Percentiles rank a stretch among this genome's conserved stretches.
These are phyloP conservation scores for Gulo gulo DNA, from an alignment of 2,113 vertebrate species.

Conservation along the genomic window DNA sequence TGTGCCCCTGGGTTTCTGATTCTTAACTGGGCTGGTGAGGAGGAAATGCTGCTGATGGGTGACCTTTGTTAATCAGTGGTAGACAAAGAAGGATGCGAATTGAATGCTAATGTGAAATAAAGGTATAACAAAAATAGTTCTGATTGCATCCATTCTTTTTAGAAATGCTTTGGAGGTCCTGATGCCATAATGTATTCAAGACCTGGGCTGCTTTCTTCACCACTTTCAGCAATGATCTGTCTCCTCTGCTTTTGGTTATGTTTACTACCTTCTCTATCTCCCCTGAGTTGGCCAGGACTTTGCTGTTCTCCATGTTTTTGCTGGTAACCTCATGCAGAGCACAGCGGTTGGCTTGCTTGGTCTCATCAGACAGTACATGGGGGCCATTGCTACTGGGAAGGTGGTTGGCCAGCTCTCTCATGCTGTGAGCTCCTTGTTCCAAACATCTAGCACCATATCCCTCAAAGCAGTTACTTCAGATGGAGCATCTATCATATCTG, in stretches of 20 bases:
- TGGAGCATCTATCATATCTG: neutral
- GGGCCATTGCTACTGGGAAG: neutral
- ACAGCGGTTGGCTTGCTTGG: neutral
- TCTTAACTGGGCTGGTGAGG: slow-evolving; percentile 94
- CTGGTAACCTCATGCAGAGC: neutral
- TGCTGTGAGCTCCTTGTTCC: neutral
- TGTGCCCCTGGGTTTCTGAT: slow-evolving; percentile 88
- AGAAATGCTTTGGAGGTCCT: slow-evolving; percentile 97
- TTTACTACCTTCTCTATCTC: neutral
- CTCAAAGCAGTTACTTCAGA: neutral
- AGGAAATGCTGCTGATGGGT: slow-evolving; percentile 94
- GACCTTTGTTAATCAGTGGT: slow-evolving; percentile 95
- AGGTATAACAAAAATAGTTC: slow-evolving; percentile 98
- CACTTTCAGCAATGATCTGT: slow-evolving; percentile 95
- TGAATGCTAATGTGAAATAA: slow-evolving; percentile 96
- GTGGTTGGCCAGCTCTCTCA: neutral
- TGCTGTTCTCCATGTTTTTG: neutral
- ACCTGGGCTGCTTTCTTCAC: slow-evolving; percentile 98
- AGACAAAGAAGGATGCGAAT: slow-evolving; percentile 93
- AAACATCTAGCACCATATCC: neutral
- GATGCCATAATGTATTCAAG: slow-evolving; percentile 95
- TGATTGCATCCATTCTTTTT: slow-evolving; percentile 99
- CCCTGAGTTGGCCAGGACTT: neutral
- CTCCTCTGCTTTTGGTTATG: neutral
- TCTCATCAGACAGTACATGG: neutral